phyloP scores from a whole-genome alignment of 2,797 vertebrate species.

The Vespertilio murinus region DNA sequence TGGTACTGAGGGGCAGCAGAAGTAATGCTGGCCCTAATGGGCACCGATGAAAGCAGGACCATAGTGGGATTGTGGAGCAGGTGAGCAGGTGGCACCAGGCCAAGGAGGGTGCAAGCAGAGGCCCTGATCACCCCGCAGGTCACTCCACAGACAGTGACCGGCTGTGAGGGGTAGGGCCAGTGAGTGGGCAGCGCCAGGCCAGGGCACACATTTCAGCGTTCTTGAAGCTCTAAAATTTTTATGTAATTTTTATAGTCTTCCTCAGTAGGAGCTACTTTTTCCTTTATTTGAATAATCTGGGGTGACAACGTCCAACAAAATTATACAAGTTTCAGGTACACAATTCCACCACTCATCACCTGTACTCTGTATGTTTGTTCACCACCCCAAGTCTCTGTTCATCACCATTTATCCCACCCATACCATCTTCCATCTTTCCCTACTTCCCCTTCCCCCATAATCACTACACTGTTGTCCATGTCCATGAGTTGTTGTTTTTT shows the following conservation, averaged over 20 bases:
- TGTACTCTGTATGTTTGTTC: not conserved
- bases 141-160: too few species aligned
- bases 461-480: not conserved
- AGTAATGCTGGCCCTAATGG: too few species aligned
- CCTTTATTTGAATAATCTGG: not conserved
- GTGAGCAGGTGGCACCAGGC: too few species aligned
- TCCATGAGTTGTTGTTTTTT: not conserved
- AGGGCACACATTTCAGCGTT: not conserved
- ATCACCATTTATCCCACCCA: not conserved
- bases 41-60: too few species aligned
- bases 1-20: too few species aligned
- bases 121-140: fast-evolving
- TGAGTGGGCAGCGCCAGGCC: too few species aligned
- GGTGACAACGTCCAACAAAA: not conserved
- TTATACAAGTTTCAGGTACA: not conserved
- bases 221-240: not conserved
- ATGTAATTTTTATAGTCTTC: not conserved
- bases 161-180: not conserved
- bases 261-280: not conserved
- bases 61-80: too few species aligned
- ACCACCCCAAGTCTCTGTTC: not conserved
- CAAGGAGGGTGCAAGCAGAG: fast-evolving
- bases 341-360: not conserved
- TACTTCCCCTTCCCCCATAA: not conserved
- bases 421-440: not conserved